A percentile compares a stretch with the other conserved stretches of the same genome.
Evolutionary conservation across 2,113 vertebrate genomes (phyloP).

Genomic region (Indri indri): DNA sequence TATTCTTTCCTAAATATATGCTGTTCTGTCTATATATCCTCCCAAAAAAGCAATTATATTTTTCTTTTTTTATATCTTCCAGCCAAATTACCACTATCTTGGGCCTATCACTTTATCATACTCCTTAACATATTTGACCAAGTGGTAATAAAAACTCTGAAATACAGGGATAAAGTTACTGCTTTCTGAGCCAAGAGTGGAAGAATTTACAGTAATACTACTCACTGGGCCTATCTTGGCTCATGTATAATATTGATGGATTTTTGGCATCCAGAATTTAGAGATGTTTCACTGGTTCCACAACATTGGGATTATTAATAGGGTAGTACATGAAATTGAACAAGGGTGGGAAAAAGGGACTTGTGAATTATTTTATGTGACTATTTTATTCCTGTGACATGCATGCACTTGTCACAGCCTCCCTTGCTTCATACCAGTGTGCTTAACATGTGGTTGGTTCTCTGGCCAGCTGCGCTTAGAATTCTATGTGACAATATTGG

Average conservation of each 20-base stretch:
- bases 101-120: background rate
- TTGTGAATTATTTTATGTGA: background rate
- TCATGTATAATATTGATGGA: background rate
- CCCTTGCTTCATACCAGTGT: background rate
- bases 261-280: background rate
- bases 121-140: background rate
- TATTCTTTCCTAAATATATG: background rate
- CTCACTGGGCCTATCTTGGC: background rate
- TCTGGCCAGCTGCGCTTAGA: conserved; percentile 24
- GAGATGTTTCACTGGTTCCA: background rate
- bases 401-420: background rate
- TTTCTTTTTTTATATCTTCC: background rate
- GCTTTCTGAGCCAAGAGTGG: background rate
- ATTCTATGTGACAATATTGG: background rate
- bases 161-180: background rate
- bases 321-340: background rate
- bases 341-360: background rate
- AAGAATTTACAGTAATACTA: background rate
- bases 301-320: background rate
- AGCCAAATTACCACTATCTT: background rate
- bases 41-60: background rate
- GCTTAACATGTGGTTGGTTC: background rate
- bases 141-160: background rate
- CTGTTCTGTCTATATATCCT: background rate
- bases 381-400: background rate